A percentile compares a stretch with the other conserved stretches of the same genome.
Evolutionary conservation across 2,113 vertebrate species (phyloP).

Genomic region (Pongo abelii): DNA sequence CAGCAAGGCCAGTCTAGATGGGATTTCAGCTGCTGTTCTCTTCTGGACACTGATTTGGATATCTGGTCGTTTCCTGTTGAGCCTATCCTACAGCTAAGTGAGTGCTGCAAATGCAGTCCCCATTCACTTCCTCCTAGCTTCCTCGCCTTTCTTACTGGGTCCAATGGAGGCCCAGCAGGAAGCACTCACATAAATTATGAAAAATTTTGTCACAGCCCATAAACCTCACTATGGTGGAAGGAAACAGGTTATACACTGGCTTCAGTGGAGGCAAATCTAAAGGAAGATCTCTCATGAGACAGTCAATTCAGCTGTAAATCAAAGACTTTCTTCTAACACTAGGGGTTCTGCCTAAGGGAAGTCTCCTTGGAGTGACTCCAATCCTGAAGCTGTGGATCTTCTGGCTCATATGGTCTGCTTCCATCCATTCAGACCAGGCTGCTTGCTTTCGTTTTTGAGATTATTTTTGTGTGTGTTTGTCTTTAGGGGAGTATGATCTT

Average conservation of each 20-base stretch:
- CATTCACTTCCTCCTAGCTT: background rate
- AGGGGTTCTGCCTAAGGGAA: background rate
- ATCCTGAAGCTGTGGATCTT: background rate
- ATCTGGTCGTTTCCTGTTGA: background rate
- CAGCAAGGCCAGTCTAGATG: background rate
- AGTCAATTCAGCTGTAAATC: background rate
- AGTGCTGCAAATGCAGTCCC: background rate
- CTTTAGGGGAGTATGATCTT: background rate
- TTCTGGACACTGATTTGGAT: background rate
- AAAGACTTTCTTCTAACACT: background rate
- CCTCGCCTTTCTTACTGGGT: background rate
- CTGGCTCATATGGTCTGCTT: background rate
- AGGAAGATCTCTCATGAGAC: background rate
- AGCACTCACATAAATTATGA: background rate
- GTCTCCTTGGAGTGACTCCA: background rate
- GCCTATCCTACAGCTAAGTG: background rate
- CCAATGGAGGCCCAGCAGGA: background rate
- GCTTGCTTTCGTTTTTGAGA: background rate
- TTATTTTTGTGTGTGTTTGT: background rate
- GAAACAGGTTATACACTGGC: background rate
- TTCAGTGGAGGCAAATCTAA: background rate
- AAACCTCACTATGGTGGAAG: background rate
- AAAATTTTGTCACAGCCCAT: background rate
- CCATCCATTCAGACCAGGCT: background rate
- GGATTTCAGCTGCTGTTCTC: background rate